Conservation (phyloP, 2,113 vertebrate genomes). For the Acanthisitta chloris region DNA sequence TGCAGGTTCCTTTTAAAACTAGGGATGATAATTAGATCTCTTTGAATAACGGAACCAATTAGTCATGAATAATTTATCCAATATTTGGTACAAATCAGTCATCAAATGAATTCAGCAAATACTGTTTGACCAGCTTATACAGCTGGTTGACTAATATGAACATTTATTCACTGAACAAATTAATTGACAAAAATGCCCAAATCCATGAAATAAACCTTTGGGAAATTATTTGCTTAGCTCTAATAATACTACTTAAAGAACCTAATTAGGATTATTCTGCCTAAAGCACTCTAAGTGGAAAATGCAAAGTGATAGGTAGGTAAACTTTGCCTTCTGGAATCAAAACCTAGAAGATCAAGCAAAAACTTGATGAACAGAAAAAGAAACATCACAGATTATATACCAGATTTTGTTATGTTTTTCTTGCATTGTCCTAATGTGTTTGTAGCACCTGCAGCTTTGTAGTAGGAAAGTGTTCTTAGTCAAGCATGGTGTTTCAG, state of each 20-base stretch:
- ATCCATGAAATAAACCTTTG: not conserved
- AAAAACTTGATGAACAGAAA: not conserved
- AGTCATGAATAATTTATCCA: conserved; percentile 33
- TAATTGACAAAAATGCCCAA: not conserved
- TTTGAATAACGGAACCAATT: not conserved
- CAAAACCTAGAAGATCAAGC: not conserved
- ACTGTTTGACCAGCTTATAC: conserved; percentile 8
- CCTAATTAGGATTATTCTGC: not conserved
- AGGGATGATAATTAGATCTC: not conserved
- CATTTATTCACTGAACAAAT: conserved; percentile 1
- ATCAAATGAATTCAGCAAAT: conserved; percentile 15
- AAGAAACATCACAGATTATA: not conserved
- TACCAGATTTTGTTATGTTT: not conserved
- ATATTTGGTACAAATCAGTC: not conserved
- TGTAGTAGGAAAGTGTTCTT: not conserved
- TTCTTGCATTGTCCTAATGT: not conserved
- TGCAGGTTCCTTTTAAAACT: not conserved
- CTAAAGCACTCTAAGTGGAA: not conserved
- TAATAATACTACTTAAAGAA: conserved; percentile 6
- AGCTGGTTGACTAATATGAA: conserved; percentile 3
- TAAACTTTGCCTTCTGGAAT: not conserved
- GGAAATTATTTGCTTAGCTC: conserved; percentile 1
- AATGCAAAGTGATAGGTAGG: not conserved
- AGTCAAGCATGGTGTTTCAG: not conserved
- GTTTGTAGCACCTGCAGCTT: not conserved